Base-by-base conservation (phyloP, 2,113 vertebrate species). In the Amphiprion ocellaris region DNA sequence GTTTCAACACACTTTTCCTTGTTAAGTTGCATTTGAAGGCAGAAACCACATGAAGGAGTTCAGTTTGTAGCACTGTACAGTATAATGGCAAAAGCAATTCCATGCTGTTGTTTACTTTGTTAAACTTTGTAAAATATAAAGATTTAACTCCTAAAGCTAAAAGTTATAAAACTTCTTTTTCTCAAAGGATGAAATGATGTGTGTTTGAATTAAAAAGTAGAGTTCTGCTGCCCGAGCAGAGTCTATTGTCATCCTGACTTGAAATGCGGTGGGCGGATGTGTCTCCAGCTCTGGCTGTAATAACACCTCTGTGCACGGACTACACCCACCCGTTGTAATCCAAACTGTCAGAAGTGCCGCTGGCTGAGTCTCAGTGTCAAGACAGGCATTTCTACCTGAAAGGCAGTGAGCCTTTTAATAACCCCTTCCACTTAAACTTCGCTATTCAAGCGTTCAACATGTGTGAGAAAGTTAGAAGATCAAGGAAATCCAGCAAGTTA, bases 271-370 rank as follows among this genome's bases (percentile, higher is more conserved):
- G 33, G 77, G 84, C 47, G 80, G 82, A 74, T 50, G 61, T 19
- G 39, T 33, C 64, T 84, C 55, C 58, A 71, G 69, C 60, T 79
- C 74, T 69, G 54, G 64, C 49, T 10, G 65, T 73, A 83, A 83
- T 87, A 80, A 79, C 64, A 60, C 66, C 74, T 41, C 69, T 67
- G 47, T 52, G 28, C 50, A 46, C 72, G 67, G 78, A 86, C 73
- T 79, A 71, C 77, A 61, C 79, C 78, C 47, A 79, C 59, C 26
- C 19, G 5, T 62, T 81, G 74, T 70, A 82, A 81, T 86, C 70
- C 68, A 59, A 82, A 71, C 87, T 90, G 81, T 89, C 80, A 78
- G 46, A 80, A 17, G 69, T 71, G 76, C 71, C 23, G 77, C 65
- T 79, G 52, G 19, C 67, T 64, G 63, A 73, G 69, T 82, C 62